These are phyloP conservation scores for Dicranocentrus wangi DNA, from an alignment of 2,888 invertebrate species.

Conservation along the genomic window DNA sequence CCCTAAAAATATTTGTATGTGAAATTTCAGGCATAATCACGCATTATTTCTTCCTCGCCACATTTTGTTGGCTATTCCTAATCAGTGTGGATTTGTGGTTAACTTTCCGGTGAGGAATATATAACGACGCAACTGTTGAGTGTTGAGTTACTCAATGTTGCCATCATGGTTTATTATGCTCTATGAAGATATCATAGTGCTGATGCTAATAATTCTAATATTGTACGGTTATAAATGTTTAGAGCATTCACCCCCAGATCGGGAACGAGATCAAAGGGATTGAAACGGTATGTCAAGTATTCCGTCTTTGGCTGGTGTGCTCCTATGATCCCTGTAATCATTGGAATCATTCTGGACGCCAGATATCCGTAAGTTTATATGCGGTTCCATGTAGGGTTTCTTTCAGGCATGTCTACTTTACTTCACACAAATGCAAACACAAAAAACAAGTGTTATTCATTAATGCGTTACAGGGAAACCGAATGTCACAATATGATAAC, in stretches of 20 bases:
- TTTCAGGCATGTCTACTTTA: too few relatives aligned
- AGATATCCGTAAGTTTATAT: slow-evolving; percentile 56
- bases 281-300: slow-evolving; percentile 55
- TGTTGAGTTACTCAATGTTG: neutral
- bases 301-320: slow-evolving; percentile 68
- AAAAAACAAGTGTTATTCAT: neutral
- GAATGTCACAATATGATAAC: slow-evolving; percentile 48
- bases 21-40: slow-evolving; percentile 54
- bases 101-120: slow-evolving; percentile 71
- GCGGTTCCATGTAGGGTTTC: too few relatives aligned
- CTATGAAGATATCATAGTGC: too few relatives aligned
- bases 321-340: slow-evolving; percentile 53
- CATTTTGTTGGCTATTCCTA: slow-evolving; percentile 73
- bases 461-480: slow-evolving; percentile 20
- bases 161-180: too few relatives aligned
- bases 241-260: slow-evolving; percentile 64
- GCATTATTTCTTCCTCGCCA: slow-evolving; percentile 72
- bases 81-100: slow-evolving; percentile 74
- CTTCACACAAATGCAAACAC: neutral
- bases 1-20: too few relatives aligned
- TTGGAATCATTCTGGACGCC: slow-evolving; percentile 53
- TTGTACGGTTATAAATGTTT: too few relatives aligned
- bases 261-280: slow-evolving; percentile 51
- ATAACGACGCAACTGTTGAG: neutral
- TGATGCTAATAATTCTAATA: too few relatives aligned